Percentiles rank a stretch among this genome's conserved stretches.
Evolutionary conservation across 2,888 invertebrate species (phyloP).

Genomic region (Anthrax anthrax): DNA sequence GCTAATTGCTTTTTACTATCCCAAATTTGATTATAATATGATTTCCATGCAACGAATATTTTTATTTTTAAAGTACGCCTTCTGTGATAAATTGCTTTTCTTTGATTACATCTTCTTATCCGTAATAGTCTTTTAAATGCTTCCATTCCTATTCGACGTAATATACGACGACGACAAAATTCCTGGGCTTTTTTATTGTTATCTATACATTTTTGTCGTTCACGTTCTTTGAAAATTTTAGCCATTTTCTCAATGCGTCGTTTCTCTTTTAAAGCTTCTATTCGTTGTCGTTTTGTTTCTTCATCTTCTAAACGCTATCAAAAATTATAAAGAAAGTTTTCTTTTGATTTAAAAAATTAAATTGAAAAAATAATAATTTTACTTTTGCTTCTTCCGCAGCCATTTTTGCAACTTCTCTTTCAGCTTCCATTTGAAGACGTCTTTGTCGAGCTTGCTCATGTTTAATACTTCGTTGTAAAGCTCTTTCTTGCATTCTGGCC

Average conservation of each 20-base stretch:
- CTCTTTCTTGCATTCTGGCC: conserved; percentile 57
- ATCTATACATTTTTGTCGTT: conserved; percentile 33
- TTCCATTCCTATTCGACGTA: conserved; percentile 26
- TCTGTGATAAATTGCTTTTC: conserved; percentile 37
- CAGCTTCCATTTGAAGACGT: conserved; percentile 27
- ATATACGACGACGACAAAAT: conserved; percentile 31
- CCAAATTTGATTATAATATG: conserved; percentile 37
- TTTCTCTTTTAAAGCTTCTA: conserved; percentile 46
- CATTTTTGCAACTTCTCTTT: conserved; percentile 32
- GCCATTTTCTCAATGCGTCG: conserved; percentile 45
- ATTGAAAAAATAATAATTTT: conserved; percentile 2
- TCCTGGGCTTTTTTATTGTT: conserved; percentile 33
- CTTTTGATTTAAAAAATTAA: too few species aligned
- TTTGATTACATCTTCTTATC: conserved; percentile 27
- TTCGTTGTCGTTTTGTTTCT: conserved; percentile 44
- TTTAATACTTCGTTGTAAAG: conserved; percentile 42
- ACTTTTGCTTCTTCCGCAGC: conserved; percentile 34
- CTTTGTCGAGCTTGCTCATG: conserved; percentile 33
- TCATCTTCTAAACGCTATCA: conserved; percentile 37
- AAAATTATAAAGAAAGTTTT: neutral
- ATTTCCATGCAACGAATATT: conserved; percentile 40
- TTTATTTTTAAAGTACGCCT: conserved; percentile 37
- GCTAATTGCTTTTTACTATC: conserved; percentile 42
- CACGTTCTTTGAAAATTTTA: conserved; percentile 44
- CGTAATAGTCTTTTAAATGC: conserved; percentile 27